Base-by-base conservation (phyloP, 2,797 vertebrate species). In the Sebastes iracundus region DNA sequence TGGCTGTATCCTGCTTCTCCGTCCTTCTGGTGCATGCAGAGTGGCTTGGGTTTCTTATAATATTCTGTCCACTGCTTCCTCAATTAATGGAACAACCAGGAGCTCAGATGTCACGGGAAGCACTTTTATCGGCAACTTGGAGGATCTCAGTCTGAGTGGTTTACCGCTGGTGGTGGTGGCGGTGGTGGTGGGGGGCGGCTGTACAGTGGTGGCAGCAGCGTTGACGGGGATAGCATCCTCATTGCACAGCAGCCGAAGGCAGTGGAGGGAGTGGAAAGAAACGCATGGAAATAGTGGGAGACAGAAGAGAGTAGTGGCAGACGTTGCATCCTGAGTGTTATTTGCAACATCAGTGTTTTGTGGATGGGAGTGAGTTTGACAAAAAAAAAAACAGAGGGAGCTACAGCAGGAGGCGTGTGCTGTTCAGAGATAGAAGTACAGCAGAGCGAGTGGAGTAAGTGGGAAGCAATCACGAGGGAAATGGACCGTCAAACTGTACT, bases 151-250 rank as follows among this genome's bases (percentile, higher is more conserved):
- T 88, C 85, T 90, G 87, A 91, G 92, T 86, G 89, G 86, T 83
- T 87, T 83, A 62, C 82, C n/a, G 75, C 77, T 75, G 85, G 81
- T 66, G 89, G 52, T 52, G 62, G 30, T 83, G 91, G 85, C 81
- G 90, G 38, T 53, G 80, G 64, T 33, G 68, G 60, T 72, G 38
- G 10, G 46, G 58, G 56, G 73, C 64, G 67, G 49, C 74, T 69
- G 86, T 87, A 90, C 93, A 88, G 87, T 89, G 84, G 92, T 90
- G 93, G 90, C 92, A 91, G 91, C 88, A 83, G 90, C 71, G 5
- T 87, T 89, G 85, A 77, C 79, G 70, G 81, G 70, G 83, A 86
- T 81, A 85, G 92, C 84, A 85, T 93, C 92, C 92, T 92, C 90
- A 87, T 38, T 82, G 82, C 91, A 88, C 84, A 86, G 90, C 90